Evolutionary conservation across 2,113 vertebrate genomes (phyloP).

Genomic region (Seriola dumerili): DNA sequence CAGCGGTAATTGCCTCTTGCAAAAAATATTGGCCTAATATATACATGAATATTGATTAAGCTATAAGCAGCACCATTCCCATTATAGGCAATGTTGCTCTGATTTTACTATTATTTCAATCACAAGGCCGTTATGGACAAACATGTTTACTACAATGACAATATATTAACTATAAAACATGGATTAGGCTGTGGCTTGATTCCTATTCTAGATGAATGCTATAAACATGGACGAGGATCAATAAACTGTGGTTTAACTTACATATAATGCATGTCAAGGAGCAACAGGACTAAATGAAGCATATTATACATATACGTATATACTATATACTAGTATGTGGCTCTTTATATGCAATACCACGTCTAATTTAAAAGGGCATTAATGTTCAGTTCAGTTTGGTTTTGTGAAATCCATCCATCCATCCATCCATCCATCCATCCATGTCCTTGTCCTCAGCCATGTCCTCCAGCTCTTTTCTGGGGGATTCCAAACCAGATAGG

Average conservation of each 20-base stretch:
- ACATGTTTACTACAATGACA: slow-evolving; percentile 46
- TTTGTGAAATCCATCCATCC: neutral
- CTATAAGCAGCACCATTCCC: slow-evolving; percentile 65
- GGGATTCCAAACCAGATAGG: neutral
- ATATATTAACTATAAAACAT: slow-evolving; percentile 60
- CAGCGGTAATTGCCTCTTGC: slow-evolving; percentile 63
- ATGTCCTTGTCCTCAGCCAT: neutral
- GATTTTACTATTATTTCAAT: slow-evolving; percentile 69
- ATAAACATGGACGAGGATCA: slow-evolving; percentile 64
- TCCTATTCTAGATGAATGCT: slow-evolving; percentile 63
- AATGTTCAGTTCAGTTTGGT: neutral
- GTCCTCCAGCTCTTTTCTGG: neutral
- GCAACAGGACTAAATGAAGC: neutral
- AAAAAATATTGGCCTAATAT: slow-evolving; percentile 61
- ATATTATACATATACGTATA: slow-evolving; percentile 4
- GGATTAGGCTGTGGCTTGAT: slow-evolving; percentile 46
- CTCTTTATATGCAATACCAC: neutral
- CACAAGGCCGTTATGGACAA: slow-evolving; percentile 54
- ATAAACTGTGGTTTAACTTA: slow-evolving; percentile 62
- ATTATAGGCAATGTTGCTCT: slow-evolving; percentile 56
- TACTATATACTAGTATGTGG: neutral
- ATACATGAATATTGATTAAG: slow-evolving; percentile 80
- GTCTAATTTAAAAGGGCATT: neutral
- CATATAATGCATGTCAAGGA: slow-evolving; percentile 38
- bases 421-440: neutral